These are phyloP conservation scores for Diuraphis noxia DNA, from an alignment of 1,140 invertebrate genomes.

Conservation along the genomic window DNA sequence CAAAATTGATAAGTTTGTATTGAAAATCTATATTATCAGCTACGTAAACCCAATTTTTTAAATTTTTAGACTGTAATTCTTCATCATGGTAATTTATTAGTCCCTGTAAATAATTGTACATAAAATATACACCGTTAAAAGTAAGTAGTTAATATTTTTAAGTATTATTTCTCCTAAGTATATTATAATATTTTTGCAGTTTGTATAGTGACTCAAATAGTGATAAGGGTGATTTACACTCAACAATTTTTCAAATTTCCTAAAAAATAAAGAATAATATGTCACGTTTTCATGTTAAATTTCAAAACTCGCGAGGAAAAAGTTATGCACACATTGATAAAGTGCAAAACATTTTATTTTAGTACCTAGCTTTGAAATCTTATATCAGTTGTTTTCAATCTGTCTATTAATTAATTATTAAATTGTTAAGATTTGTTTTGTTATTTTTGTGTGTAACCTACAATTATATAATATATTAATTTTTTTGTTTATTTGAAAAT, in stretches of 20 bases:
- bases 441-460: background rate
- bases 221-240: background rate
- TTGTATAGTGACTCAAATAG: background rate
- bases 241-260: background rate
- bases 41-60: background rate
- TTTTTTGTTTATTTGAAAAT: too few relatives aligned
- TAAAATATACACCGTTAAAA: background rate
- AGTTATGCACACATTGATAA: background rate
- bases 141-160: background rate
- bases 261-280: background rate
- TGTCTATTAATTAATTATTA: background rate
- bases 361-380: background rate
- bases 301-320: background rate
- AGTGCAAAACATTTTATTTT: background rate
- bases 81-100: background rate
- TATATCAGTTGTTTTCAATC: background rate
- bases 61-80: background rate
- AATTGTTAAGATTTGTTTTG: background rate
- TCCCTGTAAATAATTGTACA: conserved; percentile 13
- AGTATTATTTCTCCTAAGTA: too few relatives aligned
- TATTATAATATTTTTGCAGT: background rate
- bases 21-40: background rate
- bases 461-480: background rate
- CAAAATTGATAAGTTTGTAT: conserved; percentile 9
- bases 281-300: background rate